Evolutionary conservation across 1,140 invertebrate species (phyloP).

Genomic region (Drosophila orosa): DNA sequence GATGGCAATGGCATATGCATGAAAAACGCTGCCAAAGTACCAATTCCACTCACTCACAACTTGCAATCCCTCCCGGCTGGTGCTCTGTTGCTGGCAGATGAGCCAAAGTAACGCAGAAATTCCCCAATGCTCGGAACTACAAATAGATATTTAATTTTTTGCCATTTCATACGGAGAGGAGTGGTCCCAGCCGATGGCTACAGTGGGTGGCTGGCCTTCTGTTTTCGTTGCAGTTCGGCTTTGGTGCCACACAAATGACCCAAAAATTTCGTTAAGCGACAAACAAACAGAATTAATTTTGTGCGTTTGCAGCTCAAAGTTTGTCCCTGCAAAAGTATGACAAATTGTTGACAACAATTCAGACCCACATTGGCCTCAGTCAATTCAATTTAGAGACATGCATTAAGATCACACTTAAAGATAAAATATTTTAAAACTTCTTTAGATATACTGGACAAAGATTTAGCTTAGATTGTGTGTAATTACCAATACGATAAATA

Average conservation of each 20-base stretch:
- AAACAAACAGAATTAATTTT: conserved; percentile 72
- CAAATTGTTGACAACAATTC: conserved; percentile 11
- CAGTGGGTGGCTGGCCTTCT: conserved; percentile 4
- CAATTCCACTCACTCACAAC: conserved; percentile 27
- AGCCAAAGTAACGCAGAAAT: conserved; percentile 39
- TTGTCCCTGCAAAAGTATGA: conserved; percentile 6
- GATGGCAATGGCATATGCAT: conserved; percentile 30
- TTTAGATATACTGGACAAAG: no score
- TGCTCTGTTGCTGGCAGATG: conserved; percentile 18
- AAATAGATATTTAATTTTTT: conserved; percentile 82
- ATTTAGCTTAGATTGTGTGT: no score
- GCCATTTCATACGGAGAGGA: conserved; percentile 52
- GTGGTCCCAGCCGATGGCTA: conserved; percentile 21
- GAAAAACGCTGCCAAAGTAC: conserved; percentile 51
- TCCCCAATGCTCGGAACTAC: conserved; percentile 49
- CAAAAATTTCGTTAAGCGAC: conserved; percentile 39
- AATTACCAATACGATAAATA: no score
- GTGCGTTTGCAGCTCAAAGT: conserved; percentile 33
- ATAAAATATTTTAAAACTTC: not conserved
- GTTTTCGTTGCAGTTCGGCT: conserved; percentile 19
- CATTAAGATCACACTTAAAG: not conserved
- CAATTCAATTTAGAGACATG: not conserved
- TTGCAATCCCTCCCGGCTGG: not conserved
- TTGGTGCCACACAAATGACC: conserved; percentile 36
- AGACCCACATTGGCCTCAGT: not conserved